Base-by-base conservation (phyloP, 2,113 vertebrate genomes). In the Lanius ludovicianus region DNA sequence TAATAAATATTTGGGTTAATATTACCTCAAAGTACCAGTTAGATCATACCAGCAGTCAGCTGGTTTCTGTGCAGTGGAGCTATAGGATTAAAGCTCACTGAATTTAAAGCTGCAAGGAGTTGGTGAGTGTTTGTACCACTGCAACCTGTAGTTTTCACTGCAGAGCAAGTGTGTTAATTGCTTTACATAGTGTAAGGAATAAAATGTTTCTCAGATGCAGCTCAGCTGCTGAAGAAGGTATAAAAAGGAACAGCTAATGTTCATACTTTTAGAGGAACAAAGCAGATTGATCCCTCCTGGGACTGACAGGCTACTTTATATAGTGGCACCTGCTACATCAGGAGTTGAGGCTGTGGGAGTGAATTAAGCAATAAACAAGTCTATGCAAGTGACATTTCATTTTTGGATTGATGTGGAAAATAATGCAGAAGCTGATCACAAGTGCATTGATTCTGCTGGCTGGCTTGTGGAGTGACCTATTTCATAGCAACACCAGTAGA, bases 331-430 rank as follows among this genome's bases (percentile, higher is more conserved):
- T 6, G 3, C 76, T 70, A 8, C 0, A 0, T 13, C 56, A 64
- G 84, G 37, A 89, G 14, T 12, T 8, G 42, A 79, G 44, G 53
- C 83, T 30, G 11, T 59, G 57, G 65, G 91, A 73, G 77, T 42
- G 74, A 93, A 91, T 94, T 86, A 89, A 90, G 49, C 44, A 75
- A 87, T 56, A 87, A 85, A 83, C 73, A 67, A 74, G 39, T 39
- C n/a, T 60, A 17, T 59, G 37, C 46, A 37, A 28, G 28, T n/a
- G 73, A 27, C 9, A 71, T 27, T 78, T 84, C 7, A 24, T 22
- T 85, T 95, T 68, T 74, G 39, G 73, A 42, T 46, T 87, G 46
- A 33, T 77, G 46, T 69, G 41, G 47, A 80, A 85, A 64, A 41
- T 53, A 52, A 52, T 3, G 23, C 46, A n/a, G 44, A 44, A 80